phyloP scores from a whole-genome alignment of 2,113 vertebrate species.

The Pardalotus punctatus region DNA sequence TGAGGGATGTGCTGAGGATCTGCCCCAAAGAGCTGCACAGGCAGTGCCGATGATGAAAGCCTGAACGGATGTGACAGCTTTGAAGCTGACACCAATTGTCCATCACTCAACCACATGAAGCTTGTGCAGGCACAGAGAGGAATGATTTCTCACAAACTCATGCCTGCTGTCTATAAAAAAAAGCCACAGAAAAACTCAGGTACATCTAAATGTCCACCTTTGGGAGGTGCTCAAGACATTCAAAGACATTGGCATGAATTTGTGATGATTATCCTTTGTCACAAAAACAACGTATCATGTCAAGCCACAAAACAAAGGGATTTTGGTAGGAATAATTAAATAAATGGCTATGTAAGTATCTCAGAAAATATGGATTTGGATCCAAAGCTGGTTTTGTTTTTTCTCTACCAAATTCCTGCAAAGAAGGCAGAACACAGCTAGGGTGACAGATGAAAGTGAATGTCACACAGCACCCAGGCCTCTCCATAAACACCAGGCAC shows the following conservation, averaged over 20 bases:
- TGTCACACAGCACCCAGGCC: not conserved
- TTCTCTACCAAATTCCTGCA: fast-evolving
- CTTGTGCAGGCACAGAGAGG: not conserved
- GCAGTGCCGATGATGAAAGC: not conserved
- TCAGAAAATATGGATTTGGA: not conserved
- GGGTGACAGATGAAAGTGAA: not conserved
- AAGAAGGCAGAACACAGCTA: not conserved
- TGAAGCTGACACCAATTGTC: not conserved
- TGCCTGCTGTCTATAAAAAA: not conserved
- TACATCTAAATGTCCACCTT: not conserved
- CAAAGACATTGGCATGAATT: not conserved
- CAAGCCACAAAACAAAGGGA: not conserved
- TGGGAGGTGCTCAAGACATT: not conserved
- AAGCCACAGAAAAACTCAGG: not conserved
- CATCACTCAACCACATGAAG: not conserved
- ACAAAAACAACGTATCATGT: not conserved
- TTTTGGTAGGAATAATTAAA: not conserved
- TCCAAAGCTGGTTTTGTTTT: not conserved
- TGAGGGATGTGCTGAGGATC: not conserved
- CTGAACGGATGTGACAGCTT: not conserved
- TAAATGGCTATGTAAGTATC: not conserved
- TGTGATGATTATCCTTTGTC: not conserved
- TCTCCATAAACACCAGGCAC: not conserved
- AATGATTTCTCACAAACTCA: not conserved
- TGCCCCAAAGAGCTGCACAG: not conserved